Base-by-base conservation (phyloP, 1,140 invertebrate genomes). In the Sitodiplosis mosellana region DNA sequence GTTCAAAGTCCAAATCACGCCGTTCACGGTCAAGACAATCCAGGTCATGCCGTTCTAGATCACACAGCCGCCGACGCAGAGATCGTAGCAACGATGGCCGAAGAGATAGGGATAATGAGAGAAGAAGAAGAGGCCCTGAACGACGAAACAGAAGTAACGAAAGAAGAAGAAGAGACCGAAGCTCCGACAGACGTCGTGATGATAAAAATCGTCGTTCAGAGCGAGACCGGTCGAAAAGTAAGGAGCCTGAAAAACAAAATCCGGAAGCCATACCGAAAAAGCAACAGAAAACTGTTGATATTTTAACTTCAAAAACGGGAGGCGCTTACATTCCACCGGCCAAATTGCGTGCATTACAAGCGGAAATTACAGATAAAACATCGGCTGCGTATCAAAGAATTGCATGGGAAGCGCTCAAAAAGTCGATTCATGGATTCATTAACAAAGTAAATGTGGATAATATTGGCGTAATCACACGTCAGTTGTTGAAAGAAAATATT, bases 261-360 rank as follows among this genome's bases (percentile, higher is more conserved):
- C 46, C 46, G 8, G 36, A 36, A 37, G 33, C 3, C 34, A 64
- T 64, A 3, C 61, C 58, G 0, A 56, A 61, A 44, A 57, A 60
- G 0, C 60, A 63, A 27, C 52, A 62, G 10, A 54, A 57, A 17
- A 63, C 61, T 2, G 75, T 78, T 1, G 84, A 88, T 60, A 63
- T 83, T 40, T 55, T 95, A 2, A 87, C 85, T 14, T 85, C 86
- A 1, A 75, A 77, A 59, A 95, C 92, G 27, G 92, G 92, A 40
- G 93, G 94, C 48, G 93, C 95, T 8, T 99, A 99, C 55, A 99
- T 99, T 57, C 96, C 95, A 2, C 95, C 95, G 2, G 94, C 94
- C 1, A 92, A 87, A 62, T 67, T 99, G 7, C 73, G 82, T 41
- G 75, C 94, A 74, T 90, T 98, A 87, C 90, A 97, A 70, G 83